Percentiles rank a stretch among this genome's conserved stretches.
Conservation (phyloP, 2,113 vertebrate species). For the Istiophorus platypterus region DNA sequence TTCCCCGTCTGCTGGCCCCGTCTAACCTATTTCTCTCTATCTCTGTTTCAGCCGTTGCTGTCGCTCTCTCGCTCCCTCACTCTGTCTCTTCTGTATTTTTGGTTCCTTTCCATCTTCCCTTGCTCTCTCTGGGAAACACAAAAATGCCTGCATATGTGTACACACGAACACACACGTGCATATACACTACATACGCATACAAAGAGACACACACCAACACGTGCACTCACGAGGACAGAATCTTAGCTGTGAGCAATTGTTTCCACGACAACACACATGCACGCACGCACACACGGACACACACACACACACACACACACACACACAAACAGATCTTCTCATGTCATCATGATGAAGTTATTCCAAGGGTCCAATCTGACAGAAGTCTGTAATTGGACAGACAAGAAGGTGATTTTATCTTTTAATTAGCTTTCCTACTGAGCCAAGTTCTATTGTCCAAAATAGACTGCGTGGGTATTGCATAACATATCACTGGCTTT, state of each 20-base stretch:
- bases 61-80: constrained; percentile 9
- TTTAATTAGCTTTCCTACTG: constrained; percentile 80
- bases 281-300: constrained; percentile 1
- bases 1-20: constrained; percentile 70
- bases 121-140: constrained; percentile 43
- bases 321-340: constrained; percentile 26
- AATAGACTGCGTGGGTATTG: constrained; percentile 76
- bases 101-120: constrained; percentile 54
- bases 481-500: constrained; percentile 76
- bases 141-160: constrained; percentile 43
- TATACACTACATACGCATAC: neutral
- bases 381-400: constrained; percentile 79
- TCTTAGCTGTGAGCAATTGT: constrained; percentile 18
- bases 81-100: constrained; percentile 54
- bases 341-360: constrained; percentile 74
- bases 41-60: constrained; percentile 65
- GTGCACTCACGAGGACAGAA: constrained; percentile 3
- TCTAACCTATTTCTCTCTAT: constrained; percentile 76
- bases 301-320: constrained; percentile 12
- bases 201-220: neutral
- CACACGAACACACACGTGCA: constrained; percentile 15
- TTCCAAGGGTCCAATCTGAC: constrained; percentile 73
- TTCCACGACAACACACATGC: constrained; percentile 21
- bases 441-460: constrained; percentile 76
- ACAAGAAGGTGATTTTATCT: constrained; percentile 81